Base-by-base conservation (phyloP, 1,140 invertebrate species). In the Goniozus legneri region DNA sequence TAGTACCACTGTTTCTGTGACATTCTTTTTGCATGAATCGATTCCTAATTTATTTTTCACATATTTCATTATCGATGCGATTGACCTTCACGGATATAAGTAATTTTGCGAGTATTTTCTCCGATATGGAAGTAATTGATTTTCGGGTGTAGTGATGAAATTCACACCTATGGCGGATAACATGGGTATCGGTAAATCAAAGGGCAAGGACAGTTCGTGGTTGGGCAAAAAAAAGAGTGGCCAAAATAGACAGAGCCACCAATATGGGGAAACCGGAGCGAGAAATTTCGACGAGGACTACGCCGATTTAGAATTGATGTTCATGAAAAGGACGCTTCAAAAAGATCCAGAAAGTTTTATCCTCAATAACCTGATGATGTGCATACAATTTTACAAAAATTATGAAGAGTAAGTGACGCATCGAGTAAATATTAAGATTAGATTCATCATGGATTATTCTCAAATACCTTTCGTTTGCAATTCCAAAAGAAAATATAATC, bases 361-460 rank as follows among this genome's bases (percentile, higher is more conserved):
- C 2, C 64, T 91, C 1, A 89, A 91, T 60, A 87, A 90, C 61
- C 79, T 91, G 20, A 75, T 89, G 47, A 75, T 90, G 61, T 82
- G 82, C 20, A 73, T 87, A 3, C 86, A 89, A 62, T 89, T 91
- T 71, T 89, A 89, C 46, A 77, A 83, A 34, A 85, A 91, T 68
- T 90, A 82, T 60, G 84, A 89, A 54, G 78, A 80, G 87, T 89
- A 74, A 80, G 79, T 73, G 24, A 6, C n/a, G n/a, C n/a, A n/a
- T n/a, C n/a, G n/a, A n/a, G n/a, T n/a, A n/a, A n/a, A n/a, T n/a
- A n/a, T n/a, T n/a, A n/a, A n/a, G n/a, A n/a, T n/a, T n/a, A n/a
- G n/a, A n/a, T n/a, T n/a, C n/a, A n/a, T n/a, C n/a, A n/a, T n/a
- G n/a, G n/a, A n/a, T n/a, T n/a, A n/a, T n/a, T n/a, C n/a, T n/a